Evolutionary conservation across 2,888 invertebrate species (phyloP).

Genomic region (Tetragnatha montana): DNA sequence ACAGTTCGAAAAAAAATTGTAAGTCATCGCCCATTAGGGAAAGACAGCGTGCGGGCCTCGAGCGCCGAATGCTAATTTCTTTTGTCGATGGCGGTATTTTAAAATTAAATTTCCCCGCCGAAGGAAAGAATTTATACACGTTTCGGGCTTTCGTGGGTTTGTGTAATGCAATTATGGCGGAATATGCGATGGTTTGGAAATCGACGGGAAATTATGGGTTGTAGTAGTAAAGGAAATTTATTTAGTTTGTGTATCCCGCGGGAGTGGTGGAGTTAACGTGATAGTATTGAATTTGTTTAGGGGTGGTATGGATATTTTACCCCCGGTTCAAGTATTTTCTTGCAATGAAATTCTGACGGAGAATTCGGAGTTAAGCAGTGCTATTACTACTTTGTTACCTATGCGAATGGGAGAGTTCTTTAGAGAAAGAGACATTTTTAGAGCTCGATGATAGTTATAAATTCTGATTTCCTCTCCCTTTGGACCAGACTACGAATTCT

Average conservation of each 20-base stretch:
- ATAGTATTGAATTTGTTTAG: too few species aligned
- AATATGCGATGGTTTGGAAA: background rate
- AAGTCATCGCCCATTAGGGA: conserved; percentile 21
- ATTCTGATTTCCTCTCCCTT: too few species aligned
- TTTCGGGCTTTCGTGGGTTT: background rate
- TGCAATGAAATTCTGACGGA: too few species aligned
- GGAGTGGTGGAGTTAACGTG: too few species aligned
- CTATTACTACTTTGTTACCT: too few species aligned
- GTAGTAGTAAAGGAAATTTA: background rate
- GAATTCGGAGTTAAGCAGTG: too few species aligned
- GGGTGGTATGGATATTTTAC: too few species aligned
- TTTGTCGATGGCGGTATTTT: background rate
- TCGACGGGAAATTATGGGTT: background rate
- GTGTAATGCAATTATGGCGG: background rate
- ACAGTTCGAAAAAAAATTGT: background rate
- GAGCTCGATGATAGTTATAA: too few species aligned
- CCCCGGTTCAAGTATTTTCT: too few species aligned
- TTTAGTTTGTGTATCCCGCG: background rate
- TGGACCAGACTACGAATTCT: too few species aligned
- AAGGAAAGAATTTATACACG: background rate
- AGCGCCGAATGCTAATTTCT: background rate
- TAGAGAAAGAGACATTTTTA: too few species aligned
- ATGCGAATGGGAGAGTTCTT: too few species aligned
- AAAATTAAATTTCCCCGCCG: background rate
- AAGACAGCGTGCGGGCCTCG: background rate